phyloP scores from a whole-genome alignment of 2,113 vertebrate genomes.

The Austrofundulus limnaeus region DNA sequence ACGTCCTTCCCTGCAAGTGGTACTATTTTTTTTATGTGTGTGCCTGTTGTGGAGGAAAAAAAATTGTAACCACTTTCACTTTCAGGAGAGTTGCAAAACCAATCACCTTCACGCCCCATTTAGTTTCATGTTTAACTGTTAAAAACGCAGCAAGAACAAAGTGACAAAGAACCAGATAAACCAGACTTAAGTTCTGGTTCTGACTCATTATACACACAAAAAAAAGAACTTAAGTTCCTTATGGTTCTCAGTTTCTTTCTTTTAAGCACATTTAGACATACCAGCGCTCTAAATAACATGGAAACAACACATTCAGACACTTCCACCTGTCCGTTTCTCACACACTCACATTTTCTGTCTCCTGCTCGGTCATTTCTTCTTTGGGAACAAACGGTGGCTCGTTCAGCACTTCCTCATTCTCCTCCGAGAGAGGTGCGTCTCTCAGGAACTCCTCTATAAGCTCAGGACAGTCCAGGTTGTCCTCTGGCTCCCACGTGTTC shows the following conservation, averaged over 20 bases:
- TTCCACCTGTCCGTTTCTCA: not conserved
- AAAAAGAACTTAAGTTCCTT: not conserved
- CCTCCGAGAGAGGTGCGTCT: constrained; percentile 81
- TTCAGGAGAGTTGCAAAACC: constrained; percentile 7
- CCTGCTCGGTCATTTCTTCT: constrained; percentile 75
- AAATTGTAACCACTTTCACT: constrained; percentile 35
- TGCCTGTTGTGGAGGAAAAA: not conserved
- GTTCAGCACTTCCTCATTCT: constrained; percentile 51
- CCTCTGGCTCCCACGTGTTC: constrained; percentile 98
- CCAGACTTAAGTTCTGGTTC: not conserved
- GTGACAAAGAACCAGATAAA: not conserved
- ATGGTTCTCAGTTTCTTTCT: not conserved
- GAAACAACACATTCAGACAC: constrained; percentile 29
- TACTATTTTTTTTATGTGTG: too few species aligned
- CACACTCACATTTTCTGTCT: constrained; percentile 75
- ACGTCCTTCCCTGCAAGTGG: too few species aligned
- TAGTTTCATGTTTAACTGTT: constrained; percentile 17
- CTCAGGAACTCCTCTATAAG: constrained; percentile 96
- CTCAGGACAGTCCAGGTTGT: constrained; percentile 98
- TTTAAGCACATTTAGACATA: constrained; percentile 5
- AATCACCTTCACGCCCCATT: constrained; percentile 16
- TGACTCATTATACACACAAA: not conserved
- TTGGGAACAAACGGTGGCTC: constrained; percentile 60
- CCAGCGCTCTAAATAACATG: constrained; percentile 37
- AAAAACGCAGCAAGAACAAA: not conserved